phyloP scores from a whole-genome alignment of 2,888 invertebrate species.

The Tetanocera ferruginea region DNA sequence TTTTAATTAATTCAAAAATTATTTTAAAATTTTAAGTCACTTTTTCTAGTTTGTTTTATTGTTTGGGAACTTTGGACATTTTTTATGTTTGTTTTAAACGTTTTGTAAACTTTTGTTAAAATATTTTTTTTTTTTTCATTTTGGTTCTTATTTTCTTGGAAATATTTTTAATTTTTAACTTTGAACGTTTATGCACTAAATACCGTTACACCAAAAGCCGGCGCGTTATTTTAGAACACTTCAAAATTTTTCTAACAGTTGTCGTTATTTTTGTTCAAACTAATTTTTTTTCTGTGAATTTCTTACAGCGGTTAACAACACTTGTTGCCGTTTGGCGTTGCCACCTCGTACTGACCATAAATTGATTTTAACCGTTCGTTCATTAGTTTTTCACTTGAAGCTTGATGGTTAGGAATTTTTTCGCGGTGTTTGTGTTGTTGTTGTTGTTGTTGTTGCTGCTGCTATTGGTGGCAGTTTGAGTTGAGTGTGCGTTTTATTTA shows the following conservation, averaged over 20 bases:
- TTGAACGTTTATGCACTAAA: not conserved
- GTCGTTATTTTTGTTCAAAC: not conserved
- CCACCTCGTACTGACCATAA: slow-evolving; percentile 14
- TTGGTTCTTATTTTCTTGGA: not conserved
- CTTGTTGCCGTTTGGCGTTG: slow-evolving; percentile 25
- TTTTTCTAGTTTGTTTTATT: too few species aligned
- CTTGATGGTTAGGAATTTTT: not conserved
- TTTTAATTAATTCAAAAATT: too few species aligned
- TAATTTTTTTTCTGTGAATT: not conserved
- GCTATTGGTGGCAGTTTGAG: not conserved
- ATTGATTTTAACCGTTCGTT: not conserved
- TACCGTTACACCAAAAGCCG: not conserved
- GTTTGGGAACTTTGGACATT: too few species aligned
- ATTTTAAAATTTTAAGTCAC: too few species aligned
- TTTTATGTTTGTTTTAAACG: not conserved
- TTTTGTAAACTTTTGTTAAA: not conserved
- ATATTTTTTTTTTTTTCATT: too few species aligned
- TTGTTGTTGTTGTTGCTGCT: not conserved
- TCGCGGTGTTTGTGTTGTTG: not conserved
- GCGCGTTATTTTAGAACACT: not conserved
- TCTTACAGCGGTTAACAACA: slow-evolving; percentile 1
- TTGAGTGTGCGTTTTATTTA: slow-evolving; percentile 4
- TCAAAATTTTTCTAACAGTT: not conserved
- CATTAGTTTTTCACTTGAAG: not conserved
- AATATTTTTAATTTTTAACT: not conserved